Base-by-base conservation (phyloP, 2,113 vertebrate genomes). In the Stercorarius parasiticus region DNA sequence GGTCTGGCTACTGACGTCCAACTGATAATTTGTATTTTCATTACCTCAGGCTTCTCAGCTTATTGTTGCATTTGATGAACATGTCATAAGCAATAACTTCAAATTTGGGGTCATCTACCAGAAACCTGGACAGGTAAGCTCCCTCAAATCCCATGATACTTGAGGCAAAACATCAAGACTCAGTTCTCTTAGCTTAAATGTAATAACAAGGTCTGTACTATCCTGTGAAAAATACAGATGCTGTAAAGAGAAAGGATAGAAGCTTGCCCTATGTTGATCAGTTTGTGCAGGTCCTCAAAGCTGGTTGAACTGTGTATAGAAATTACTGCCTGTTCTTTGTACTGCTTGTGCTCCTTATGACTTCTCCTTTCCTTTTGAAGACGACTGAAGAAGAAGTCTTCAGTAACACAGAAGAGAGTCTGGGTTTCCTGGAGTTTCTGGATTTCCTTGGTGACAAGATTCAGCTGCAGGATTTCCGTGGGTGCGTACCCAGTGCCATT, bases 81-180 rank as follows among this genome's bases (percentile, higher is more conserved):
- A 99, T 4, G 98, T 99, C 77, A 99, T 99, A 97, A 99, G 98
- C 97, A 99, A 99, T 98, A 99, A 99, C 97, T 99, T 99, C 97
- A 99, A 99, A 96, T 99, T 99, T 82, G 99, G 99, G 20, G 98
- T 99, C 58, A 98, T 99, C 96, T 99, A 99, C 97, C 99, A 99
- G 96, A 99, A 98, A 97, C 98, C 98, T 93, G 99, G 99, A 36
- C 99, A 99, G 98, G 99, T 99, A 96, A 98, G 98, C n/a, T 45
- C 14, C 17, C 11, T 85, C 17, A 78, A 15, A 64, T 67, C 26
- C 42, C 19, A 22, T 0, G 2, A 22, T 70, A 34, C 11, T 64
- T 62, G 30, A 65, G 11, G 13, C 13, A 93, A 86, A 94, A 49
- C 16, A 14, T 14, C 40, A 12, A 55, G n/a, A 69, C 15, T 66